phyloP scores from a whole-genome alignment of 2,888 invertebrate genomes.

The Drosophila tripunctata region DNA sequence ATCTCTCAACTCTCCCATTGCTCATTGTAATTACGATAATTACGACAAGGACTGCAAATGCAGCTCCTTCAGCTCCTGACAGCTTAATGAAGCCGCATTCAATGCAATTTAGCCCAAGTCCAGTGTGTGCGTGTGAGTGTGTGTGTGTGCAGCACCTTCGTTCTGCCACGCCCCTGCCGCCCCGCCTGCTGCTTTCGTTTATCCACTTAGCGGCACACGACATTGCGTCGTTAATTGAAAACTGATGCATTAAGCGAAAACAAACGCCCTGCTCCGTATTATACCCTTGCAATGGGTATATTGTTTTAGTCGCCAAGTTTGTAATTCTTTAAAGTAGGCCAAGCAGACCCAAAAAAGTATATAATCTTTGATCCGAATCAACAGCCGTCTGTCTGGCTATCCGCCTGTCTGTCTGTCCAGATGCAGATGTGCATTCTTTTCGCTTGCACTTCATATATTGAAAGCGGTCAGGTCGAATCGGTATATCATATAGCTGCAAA shows the following conservation, averaged over 20 bases:
- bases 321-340: no score
- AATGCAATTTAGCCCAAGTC: slow-evolving; percentile 48
- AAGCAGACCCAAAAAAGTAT: no score
- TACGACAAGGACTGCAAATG: slow-evolving; percentile 58
- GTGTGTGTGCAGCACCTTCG: slow-evolving; percentile 15
- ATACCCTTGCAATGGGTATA: no score
- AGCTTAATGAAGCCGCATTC: slow-evolving; percentile 72
- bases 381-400: no score
- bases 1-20: slow-evolving; percentile 70
- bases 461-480: no score
- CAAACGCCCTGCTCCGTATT: no score
- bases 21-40: slow-evolving; percentile 76
- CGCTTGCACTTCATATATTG: no score
- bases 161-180: not conserved
- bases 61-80: slow-evolving; percentile 41
- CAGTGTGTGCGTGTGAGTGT: slow-evolving; percentile 14
- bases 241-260: slow-evolving; percentile 69
- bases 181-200: slow-evolving; percentile 35
- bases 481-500: no score
- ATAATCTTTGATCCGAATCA: no score
- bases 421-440: no score
- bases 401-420: no score
- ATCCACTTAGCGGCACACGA: slow-evolving; percentile 68
- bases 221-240: slow-evolving; percentile 71
- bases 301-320: no score